Evolutionary conservation across 2,797 vertebrate genomes (phyloP).

Genomic region (Rhabdophis nuchalis): DNA sequence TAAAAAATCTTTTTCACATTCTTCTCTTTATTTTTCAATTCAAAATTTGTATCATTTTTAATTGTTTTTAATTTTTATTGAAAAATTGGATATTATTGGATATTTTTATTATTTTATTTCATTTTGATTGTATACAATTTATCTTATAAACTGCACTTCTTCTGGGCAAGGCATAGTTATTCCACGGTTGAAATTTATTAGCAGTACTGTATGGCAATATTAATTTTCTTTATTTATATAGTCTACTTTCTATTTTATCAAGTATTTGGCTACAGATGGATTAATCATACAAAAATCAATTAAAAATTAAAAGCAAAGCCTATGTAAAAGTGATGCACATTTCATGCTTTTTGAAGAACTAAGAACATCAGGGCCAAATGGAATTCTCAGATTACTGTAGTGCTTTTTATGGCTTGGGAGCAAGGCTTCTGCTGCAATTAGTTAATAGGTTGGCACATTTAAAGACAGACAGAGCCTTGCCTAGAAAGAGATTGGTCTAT

Average conservation of each 20-base stretch:
- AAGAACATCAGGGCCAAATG: background rate
- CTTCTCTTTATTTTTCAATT: background rate
- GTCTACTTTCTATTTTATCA: background rate
- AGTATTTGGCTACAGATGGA: background rate
- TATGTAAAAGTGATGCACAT: background rate
- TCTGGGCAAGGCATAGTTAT: background rate
- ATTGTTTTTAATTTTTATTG: too few relatives aligned
- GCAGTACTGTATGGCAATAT: background rate
- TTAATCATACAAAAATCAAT: background rate
- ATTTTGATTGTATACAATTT: background rate
- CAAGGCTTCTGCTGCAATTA: background rate
- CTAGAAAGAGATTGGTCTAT: background rate
- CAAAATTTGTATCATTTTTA: background rate
- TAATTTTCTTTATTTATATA: background rate
- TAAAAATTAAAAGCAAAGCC: background rate
- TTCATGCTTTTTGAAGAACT: background rate
- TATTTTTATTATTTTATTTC: background rate
- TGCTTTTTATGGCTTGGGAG: background rate
- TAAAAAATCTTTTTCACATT: background rate
- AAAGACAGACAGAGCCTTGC: background rate
- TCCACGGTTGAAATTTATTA: background rate
- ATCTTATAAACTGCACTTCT: background rate
- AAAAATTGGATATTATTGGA: too few relatives aligned
- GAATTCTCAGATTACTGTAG: background rate
- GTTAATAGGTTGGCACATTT: background rate